phyloP scores from a whole-genome alignment of 2,888 invertebrate species.

The Lepidocyrtinus sp. region DNA sequence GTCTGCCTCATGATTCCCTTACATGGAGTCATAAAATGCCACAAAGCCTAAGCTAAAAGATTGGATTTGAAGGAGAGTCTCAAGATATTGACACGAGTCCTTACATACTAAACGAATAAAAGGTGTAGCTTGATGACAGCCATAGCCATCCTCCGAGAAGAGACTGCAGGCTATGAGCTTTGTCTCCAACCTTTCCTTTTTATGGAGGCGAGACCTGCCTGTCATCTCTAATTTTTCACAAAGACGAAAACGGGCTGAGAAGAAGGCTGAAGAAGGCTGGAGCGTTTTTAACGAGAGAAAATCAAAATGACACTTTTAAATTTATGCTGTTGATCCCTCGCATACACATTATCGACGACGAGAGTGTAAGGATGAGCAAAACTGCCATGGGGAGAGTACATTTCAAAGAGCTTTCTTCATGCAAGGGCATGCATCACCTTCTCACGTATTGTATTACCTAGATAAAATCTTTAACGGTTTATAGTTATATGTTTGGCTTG shows the following conservation, averaged over 20 bases:
- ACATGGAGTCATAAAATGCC: background rate
- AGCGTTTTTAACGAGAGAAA: background rate
- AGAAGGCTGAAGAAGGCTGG: background rate
- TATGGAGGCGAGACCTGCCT: conserved; percentile 7
- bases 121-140: conserved; percentile 6
- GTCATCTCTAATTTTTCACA: conserved; percentile 8
- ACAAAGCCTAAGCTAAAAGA: background rate
- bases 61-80: conserved; percentile 1
- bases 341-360: background rate
- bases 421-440: too few species aligned
- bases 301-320: conserved; percentile 13
- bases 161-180: conserved; percentile 15
- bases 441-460: too few species aligned
- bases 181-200: conserved; percentile 12
- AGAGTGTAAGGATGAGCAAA: background rate
- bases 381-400: too few species aligned
- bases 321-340: background rate
- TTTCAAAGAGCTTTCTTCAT: too few species aligned
- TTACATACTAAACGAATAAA: background rate
- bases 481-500: too few species aligned
- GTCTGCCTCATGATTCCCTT: background rate
- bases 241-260: too few species aligned
- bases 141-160: conserved; percentile 3
- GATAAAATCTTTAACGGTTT: too few species aligned
- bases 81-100: background rate